Conservation (phyloP, 2,113 vertebrate genomes). For the Odontesthes bonariensis region DNA sequence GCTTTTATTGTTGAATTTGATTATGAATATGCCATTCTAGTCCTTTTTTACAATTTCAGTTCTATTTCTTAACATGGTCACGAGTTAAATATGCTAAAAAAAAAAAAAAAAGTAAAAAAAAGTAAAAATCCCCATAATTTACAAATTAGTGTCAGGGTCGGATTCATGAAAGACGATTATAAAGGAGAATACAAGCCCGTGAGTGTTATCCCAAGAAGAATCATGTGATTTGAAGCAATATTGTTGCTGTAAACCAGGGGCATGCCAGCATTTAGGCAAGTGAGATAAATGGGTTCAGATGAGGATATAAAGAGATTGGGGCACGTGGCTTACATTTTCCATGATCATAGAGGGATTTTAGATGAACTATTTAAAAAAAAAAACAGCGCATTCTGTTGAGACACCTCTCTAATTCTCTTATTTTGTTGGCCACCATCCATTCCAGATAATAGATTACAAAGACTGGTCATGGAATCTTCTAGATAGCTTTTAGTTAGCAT, state of each 20-base stretch:
- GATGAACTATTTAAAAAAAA: neutral
- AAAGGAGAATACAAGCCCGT: neutral
- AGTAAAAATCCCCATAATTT: neutral
- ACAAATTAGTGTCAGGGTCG: neutral
- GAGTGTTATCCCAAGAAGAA: neutral
- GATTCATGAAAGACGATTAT: neutral
- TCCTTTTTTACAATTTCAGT: too few species aligned
- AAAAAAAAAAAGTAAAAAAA: neutral
- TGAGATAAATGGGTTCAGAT: slow-evolving; percentile 2
- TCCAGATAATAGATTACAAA: slow-evolving; percentile 17
- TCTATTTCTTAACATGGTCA: neutral
- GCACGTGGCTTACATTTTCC: slow-evolving; percentile 3
- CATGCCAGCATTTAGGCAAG: neutral
- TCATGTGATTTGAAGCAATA: neutral
- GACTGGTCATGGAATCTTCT: neutral
- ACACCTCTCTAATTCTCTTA: neutral
- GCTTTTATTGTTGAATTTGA: neutral
- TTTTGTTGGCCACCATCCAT: slow-evolving; percentile 9
- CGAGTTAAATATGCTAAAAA: neutral
- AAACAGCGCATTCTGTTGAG: neutral
- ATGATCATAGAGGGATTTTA: neutral
- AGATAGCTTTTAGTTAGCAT: too few species aligned
- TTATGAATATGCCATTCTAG: too few species aligned
- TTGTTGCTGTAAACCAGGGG: neutral
- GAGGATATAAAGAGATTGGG: neutral